Base-by-base conservation (phyloP, 2,113 vertebrate species). In the Hypanus sabinus region DNA sequence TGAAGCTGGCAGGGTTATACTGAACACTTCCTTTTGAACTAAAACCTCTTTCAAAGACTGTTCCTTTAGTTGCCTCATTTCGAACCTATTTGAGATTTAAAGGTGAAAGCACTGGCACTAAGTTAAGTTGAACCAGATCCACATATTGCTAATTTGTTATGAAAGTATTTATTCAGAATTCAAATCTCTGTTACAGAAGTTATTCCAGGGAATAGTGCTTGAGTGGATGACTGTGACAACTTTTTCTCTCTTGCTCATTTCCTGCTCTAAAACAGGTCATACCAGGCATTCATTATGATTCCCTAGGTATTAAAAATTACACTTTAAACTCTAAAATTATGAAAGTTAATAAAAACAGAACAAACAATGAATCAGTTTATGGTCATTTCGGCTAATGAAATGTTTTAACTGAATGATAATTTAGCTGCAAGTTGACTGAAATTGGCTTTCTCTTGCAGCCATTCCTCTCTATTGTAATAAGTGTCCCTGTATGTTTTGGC, bases 1-100 rank as follows among this genome's bases (percentile, higher is more conserved):
- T 93, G 70, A 73, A 93, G 91, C 91, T 73, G 70, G 55, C 91
- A 93, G 38, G 33, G 24, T 93, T 75, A 55, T 55, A 90, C 65
- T 90, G n/a, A 14, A 90, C 27, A 16, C 7, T 55, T 55, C 7
- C 68, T 38, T 55, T 93, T 14, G 91, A 93, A 75, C 22, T 93
- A 22, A 55, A 12, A 22, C 46, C 33, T 24, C 20, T 71, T 73
- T 46, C 36, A 8, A 73, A 38, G 30, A 12, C 9, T 10, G 22
- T 71, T 93, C 33, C 46, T 71, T 33, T 38, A 46, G 3, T 12
- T 60, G n/a, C 9, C 2, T 20, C 24, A n/a, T 92, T 92, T 70
- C 20, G 68, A 11, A 1, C 33, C 88, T 70, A 92, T 92, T 70
- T 22, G 16, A 16, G 11, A 71, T 27, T 2, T 71, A 36, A 38